Evolutionary conservation across 1,140 invertebrate genomes (phyloP).

Genomic region (Calliphora vicina): DNA sequence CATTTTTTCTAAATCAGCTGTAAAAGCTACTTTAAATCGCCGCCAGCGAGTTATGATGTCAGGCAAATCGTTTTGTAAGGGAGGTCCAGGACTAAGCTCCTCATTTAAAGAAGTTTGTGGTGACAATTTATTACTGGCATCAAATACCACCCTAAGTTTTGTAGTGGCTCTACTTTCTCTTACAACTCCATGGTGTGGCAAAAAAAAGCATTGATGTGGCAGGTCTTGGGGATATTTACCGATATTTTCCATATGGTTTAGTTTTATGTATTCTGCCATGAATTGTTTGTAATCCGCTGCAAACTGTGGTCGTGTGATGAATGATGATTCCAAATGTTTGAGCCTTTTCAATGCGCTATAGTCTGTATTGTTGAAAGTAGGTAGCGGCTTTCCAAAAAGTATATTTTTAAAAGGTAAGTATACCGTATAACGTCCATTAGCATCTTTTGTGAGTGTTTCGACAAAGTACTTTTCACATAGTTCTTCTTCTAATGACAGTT

Average conservation of each 20-base stretch:
- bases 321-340: too few relatives aligned
- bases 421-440: too few relatives aligned
- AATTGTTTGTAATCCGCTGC: neutral
- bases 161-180: slow-evolving; percentile 51
- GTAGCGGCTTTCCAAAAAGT: too few relatives aligned
- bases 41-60: slow-evolving; percentile 35
- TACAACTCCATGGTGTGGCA: slow-evolving; percentile 55
- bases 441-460: neutral
- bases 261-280: slow-evolving; percentile 17
- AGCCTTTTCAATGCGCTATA: too few relatives aligned
- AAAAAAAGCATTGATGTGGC: slow-evolving; percentile 34
- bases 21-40: neutral
- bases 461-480: neutral
- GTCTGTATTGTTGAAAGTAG: too few relatives aligned
- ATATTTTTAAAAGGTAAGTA: too few relatives aligned
- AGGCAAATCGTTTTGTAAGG: slow-evolving; percentile 44
- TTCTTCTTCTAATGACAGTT: neutral
- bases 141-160: slow-evolving; percentile 49
- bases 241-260: slow-evolving; percentile 7
- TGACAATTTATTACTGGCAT: slow-evolving; percentile 43
- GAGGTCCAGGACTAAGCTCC: slow-evolving; percentile 52
- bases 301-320: too few relatives aligned
- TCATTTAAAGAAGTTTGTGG: slow-evolving; percentile 52
- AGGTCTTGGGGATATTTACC: slow-evolving; percentile 27
- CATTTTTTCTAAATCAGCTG: slow-evolving; percentile 50